Evolutionary conservation across 2,888 invertebrate genomes (phyloP), one percentile per base, ranked within the genome.

Genomic region (Drosophila monieri): DNA sequence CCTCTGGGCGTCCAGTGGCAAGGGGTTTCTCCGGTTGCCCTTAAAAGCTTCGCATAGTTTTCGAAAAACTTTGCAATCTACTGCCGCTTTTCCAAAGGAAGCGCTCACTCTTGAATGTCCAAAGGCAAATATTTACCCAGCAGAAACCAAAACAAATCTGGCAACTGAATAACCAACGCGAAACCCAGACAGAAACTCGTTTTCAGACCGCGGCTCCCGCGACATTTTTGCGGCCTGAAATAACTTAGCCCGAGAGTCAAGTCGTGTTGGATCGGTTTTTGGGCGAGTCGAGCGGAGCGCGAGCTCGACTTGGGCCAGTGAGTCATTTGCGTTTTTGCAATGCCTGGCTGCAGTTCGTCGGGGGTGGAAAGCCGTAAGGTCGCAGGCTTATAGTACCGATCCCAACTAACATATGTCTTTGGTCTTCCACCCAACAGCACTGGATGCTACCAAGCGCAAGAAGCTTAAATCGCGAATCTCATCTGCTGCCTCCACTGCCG

Each of bases 401-500:
- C 18, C 27, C 3, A 46, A 30, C 30, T 39, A 10, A 14, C 8
- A 46, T 56, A 27, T 27, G 46, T 56, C 6, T 23, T 12, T 32
- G 12, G 6, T n/a, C 66, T 43, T 58, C 12, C 27, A 37, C 21
- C 44, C 37, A 78, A 75, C 62, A 85, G 88, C 74, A 75, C 69
- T 69, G 52, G 91, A 91, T 48, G 79, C 75, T 51, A 86, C 79
- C 58, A 91, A 91, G 75, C 90, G 91, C 15, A 91, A 90, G 77
- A 91, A 91, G 69, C 74, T 90, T 9, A 91, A 91, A 80, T 89
- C 90, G 53, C 90, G 91, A 49, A 65, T 80, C 39, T 66, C 86
- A 1, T 15, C 76, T 55, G 1, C 68, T 10, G 6, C 52, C 12
- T 21, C 68, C 14, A 37, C 72, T 25, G 10, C 58, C 14, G 60